Evolutionary conservation across 2,888 invertebrate species (phyloP), one percentile per base, ranked within the genome.

Genomic region (Ophraella communa): DNA sequence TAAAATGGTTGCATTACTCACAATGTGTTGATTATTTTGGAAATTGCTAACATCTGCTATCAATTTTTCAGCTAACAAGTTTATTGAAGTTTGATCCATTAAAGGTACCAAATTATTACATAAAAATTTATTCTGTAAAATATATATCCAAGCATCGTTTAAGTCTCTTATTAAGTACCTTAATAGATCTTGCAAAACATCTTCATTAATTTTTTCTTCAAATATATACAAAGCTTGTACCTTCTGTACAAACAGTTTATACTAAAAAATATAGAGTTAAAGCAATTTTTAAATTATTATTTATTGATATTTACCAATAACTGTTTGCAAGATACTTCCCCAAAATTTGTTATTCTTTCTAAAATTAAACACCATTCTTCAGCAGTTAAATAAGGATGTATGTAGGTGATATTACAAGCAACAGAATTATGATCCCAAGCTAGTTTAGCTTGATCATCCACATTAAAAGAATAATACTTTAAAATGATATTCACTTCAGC

Each of bases 331-430:
- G 78, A 75, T 63, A 73, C 64, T 66, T 80, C 79, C 2, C 82
- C 83, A 71, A 82, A 83, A 76, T 83, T 82, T 8, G 74, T 78
- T 44, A 83, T 80, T 53, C 82, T 75, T 69, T 83, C 79, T 4
- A 78, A 77, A 63, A 83, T 76, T 17, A 79, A 68, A 62, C 78
- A 78, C 83, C 83, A 82, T 33, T 82, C 77, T 61, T 79, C 77
- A 3, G 73, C 64, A 11, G 73, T 74, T 45, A 83, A 70, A 71
- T 82, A 83, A 2, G 79, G 73, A 71, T 82, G 81, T 49, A 81
- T 67, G 70, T 79, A 80, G 2, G 78, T 77, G 30, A 81, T 71
- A 72, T 80, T 79, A 63, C 75, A 78, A 4, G 78, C 67, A 3
- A 76, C 71, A 66, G 69, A 66, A 71, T 79, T 77, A 45, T 64